Base-by-base conservation (phyloP, 1,140 invertebrate species). In the Drosophila erecta region DNA sequence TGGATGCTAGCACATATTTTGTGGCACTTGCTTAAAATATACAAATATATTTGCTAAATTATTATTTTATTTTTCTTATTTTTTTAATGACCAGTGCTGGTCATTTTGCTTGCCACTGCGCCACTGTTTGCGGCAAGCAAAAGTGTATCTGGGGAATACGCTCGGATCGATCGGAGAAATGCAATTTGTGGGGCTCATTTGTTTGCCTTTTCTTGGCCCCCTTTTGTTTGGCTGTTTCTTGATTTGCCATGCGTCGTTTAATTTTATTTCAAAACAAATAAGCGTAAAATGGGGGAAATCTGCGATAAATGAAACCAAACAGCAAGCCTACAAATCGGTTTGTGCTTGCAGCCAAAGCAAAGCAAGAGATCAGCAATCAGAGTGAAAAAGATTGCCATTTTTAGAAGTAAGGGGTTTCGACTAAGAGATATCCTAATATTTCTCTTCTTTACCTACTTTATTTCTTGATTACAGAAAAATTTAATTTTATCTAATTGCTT, bases 181-280 rank as follows among this genome's bases (percentile, higher is more conserved):
- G 64, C 59, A 66, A 38, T 47, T 57, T 59, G 22, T 37, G 37
- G 22, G 58, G 59, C 35, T 56, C 51, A 56, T 59, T 67, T 61
- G 62, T 58, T 74, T 58, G 56, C 11, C 37, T 46, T 50, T 46
- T 59, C 14, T 41, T 33, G 46, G 27, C 56, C 65, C 37, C 65
- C 27, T 51, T 56, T 60, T 72, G 58, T 38, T 37, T 47, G 24
- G 53, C 40, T 37, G 20, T 64, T 59, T 60, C 30, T 79, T 20
- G 17, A 44, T 44, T 84, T 79, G 80, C 69, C 75, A 79, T 84
- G 77, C 73, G 81, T 78, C 81, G 81, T 77, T 85, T 85, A 85
- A 81, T 85, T 85, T 85, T 55, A 74, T 85, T 85, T 80, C 77
- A 85, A 85, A 85, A 85, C 81, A 85, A 85, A 85, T 85, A 84